phyloP scores from a whole-genome alignment of 1,140 invertebrate genomes.

The Carposina sasakii region DNA sequence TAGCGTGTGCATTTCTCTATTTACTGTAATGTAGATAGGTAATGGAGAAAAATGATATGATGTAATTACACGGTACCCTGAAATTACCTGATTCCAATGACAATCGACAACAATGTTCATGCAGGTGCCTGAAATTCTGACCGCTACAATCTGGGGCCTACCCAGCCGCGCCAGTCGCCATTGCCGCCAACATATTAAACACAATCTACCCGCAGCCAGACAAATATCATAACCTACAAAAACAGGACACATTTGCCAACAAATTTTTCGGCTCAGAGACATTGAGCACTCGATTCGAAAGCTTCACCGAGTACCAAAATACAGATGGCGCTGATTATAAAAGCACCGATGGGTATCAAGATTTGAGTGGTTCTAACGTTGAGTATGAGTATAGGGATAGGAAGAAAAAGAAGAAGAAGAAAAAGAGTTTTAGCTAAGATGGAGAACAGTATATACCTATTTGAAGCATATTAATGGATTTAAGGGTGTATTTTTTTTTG shows the following conservation, averaged over 20 bases:
- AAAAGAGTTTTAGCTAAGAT: too few relatives aligned
- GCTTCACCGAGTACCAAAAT: constrained; percentile 56
- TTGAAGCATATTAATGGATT: too few relatives aligned
- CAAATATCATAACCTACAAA: constrained; percentile 51
- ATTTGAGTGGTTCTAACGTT: constrained; percentile 50
- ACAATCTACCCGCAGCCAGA: constrained; percentile 57
- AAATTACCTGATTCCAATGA: background rate
- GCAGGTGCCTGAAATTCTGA: constrained; percentile 76
- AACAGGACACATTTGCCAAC: constrained; percentile 31
- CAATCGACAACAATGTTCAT: background rate
- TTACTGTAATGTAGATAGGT: too few relatives aligned
- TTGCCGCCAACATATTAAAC: constrained; percentile 63
- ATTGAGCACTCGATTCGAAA: constrained; percentile 49
- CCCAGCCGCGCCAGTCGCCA: constrained; percentile 48
- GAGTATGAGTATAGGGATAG: constrained; percentile 36
- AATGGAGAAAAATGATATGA: too few relatives aligned
- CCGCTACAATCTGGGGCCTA: constrained; percentile 58
- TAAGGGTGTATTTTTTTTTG: too few relatives aligned
- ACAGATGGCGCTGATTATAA: constrained; percentile 53
- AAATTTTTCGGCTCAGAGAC: constrained; percentile 61
- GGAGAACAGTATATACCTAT: too few relatives aligned
- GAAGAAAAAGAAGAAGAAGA: constrained; percentile 49
- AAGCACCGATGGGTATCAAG: constrained; percentile 56
- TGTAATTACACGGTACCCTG: too few relatives aligned
- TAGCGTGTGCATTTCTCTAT: too few relatives aligned